Conservation (phyloP, 2,888 invertebrate genomes). For the Brenthis ino region DNA sequence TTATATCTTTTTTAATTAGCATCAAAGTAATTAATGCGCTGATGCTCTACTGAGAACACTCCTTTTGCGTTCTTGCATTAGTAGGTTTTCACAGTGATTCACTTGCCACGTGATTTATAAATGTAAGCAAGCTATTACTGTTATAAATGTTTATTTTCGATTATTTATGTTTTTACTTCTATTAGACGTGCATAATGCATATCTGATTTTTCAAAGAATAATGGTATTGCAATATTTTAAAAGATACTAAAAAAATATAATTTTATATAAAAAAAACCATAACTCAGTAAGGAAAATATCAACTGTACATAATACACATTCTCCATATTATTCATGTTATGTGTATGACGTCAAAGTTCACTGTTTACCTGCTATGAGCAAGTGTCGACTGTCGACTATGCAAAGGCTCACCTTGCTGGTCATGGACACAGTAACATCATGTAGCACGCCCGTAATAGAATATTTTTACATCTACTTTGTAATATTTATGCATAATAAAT, state of each 20-base stretch:
- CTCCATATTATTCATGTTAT: not conserved
- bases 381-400: slow-evolving; percentile 10
- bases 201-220: not conserved
- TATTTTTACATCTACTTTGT: no score
- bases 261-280: no score
- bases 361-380: slow-evolving; percentile 16
- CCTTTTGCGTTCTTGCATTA: not conserved
- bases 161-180: not conserved
- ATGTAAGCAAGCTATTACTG: no score
- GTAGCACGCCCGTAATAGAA: slow-evolving; percentile 1
- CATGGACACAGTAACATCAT: not conserved
- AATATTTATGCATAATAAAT: no score
- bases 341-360: slow-evolving; percentile 28
- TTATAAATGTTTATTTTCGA: not conserved
- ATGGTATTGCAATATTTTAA: no score
- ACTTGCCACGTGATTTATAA: not conserved
- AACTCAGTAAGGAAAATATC: no score
- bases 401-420: not conserved
- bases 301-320: no score
- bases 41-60: not conserved
- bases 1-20: not conserved
- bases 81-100: not conserved
- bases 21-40: not conserved
- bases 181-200: not conserved
- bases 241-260: no score